These are phyloP conservation scores for Calephelis nemesis DNA, from an alignment of 1,140 invertebrate species.

Conservation along the genomic window DNA sequence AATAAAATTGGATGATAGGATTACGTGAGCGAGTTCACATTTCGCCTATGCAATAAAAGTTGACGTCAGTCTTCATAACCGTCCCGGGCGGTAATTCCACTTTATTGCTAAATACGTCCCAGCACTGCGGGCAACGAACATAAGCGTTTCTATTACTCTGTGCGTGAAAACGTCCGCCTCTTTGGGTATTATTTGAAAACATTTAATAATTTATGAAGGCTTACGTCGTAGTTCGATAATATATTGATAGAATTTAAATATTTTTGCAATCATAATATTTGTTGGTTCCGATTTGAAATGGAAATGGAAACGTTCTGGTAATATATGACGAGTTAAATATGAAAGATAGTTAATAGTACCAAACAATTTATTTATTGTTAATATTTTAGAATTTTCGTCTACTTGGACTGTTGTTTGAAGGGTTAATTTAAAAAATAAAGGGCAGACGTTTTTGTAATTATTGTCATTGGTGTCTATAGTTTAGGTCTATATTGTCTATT, in stretches of 20 bases:
- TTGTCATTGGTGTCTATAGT: no score
- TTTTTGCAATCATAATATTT: background rate
- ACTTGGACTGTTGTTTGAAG: no score
- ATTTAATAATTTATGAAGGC: conserved; percentile 8
- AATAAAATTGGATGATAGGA: conserved; percentile 15
- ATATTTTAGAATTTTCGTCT: no score
- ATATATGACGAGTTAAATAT: no score
- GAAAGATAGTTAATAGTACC: no score
- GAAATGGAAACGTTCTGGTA: background rate
- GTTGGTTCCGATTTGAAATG: background rate
- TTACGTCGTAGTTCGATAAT: background rate
- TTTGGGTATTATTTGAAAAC: conserved; percentile 10
- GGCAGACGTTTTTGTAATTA: no score
- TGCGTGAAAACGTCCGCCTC: background rate
- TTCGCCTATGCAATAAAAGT: conserved; percentile 16
- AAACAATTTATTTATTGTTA: no score
- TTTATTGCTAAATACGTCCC: conserved; percentile 13
- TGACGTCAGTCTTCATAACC: conserved; percentile 15
- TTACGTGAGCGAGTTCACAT: conserved; percentile 13
- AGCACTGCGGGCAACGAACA: conserved; percentile 8
- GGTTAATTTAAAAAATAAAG: no score
- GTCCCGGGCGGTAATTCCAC: background rate
- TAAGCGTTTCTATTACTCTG: conserved; percentile 6
- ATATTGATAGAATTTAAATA: conserved; percentile 10
- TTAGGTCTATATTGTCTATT: no score